Percentiles rank a stretch among this genome's conserved stretches.
phyloP scores from a whole-genome alignment of 2,113 vertebrate species.

The Toxotes jaculatrix region DNA sequence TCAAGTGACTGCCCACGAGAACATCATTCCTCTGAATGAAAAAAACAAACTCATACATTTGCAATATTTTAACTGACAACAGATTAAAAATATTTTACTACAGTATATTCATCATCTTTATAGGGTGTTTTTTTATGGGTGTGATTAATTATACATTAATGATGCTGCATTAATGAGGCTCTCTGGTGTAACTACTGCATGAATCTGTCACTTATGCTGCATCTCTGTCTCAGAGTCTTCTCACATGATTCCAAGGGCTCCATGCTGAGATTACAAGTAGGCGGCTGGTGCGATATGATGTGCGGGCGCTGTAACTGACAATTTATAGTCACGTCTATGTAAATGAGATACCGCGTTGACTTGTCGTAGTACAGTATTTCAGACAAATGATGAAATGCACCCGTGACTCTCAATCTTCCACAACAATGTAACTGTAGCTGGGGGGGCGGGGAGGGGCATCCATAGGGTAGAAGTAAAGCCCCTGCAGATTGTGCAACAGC shows the following conservation, averaged over 20 bases:
- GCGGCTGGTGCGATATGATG: too few relatives aligned
- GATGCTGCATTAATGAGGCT: background rate
- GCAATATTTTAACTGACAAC: background rate
- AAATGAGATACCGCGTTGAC: background rate
- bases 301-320: background rate
- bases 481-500: conserved; percentile 72
- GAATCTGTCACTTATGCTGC: too few relatives aligned
- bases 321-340: background rate
- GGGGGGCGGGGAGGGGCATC: conserved; percentile 53
- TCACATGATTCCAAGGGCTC: too few relatives aligned
- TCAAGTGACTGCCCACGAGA: conserved; percentile 6
- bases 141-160: background rate
- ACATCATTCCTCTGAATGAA: background rate
- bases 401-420: conserved; percentile 81
- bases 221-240: too few relatives aligned
- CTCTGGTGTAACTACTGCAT: too few relatives aligned
- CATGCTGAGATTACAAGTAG: too few relatives aligned
- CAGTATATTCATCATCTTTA: background rate
- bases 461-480: conserved; percentile 72
- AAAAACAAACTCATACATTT: conserved; percentile 19
- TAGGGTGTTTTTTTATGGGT: background rate
- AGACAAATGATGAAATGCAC: conserved; percentile 66
- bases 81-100: background rate
- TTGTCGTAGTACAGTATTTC: conserved; percentile 5
- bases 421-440: conserved; percentile 73